Evolutionary conservation across 2,113 vertebrate genomes (phyloP).

Genomic region (Planiliza haematocheilus): DNA sequence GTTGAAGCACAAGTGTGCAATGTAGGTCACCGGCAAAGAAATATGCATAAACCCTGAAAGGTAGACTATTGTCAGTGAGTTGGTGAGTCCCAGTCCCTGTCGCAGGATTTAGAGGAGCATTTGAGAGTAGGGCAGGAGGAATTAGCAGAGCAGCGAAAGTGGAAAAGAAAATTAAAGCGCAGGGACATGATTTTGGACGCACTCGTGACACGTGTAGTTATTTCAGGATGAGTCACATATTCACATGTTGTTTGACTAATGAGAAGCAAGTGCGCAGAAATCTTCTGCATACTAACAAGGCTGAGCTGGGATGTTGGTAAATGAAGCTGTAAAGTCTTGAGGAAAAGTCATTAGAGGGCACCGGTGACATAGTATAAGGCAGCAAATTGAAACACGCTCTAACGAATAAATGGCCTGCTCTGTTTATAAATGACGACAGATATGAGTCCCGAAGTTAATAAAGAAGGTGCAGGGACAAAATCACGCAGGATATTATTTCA

Average conservation of each 20-base stretch:
- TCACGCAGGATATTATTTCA: conserved; percentile 29
- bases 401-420: conserved; percentile 53
- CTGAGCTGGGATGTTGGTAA: conserved; percentile 41
- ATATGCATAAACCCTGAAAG: neutral
- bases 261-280: conserved; percentile 33
- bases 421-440: conserved; percentile 52
- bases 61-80: neutral
- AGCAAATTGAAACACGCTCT: conserved; percentile 56
- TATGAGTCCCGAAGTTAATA: conserved; percentile 53
- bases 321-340: conserved; percentile 49
- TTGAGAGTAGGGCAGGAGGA: neutral
- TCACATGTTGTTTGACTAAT: conserved; percentile 58
- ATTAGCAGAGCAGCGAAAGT: conserved; percentile 20
- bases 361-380: conserved; percentile 46
- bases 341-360: conserved; percentile 45
- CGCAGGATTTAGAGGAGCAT: conserved; percentile 5
- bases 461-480: conserved; percentile 28
- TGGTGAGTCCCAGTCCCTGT: conserved; percentile 2
- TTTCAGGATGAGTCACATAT: conserved; percentile 49
- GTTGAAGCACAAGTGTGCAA: conserved; percentile 15
- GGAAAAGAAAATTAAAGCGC: conserved; percentile 28
- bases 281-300: conserved; percentile 22
- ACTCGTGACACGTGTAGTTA: conserved; percentile 36
- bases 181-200: conserved; percentile 43
- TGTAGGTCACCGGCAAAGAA: conserved; percentile 1